Base-by-base conservation (phyloP, 1,140 invertebrate genomes). In the Cotesia glomerata region DNA sequence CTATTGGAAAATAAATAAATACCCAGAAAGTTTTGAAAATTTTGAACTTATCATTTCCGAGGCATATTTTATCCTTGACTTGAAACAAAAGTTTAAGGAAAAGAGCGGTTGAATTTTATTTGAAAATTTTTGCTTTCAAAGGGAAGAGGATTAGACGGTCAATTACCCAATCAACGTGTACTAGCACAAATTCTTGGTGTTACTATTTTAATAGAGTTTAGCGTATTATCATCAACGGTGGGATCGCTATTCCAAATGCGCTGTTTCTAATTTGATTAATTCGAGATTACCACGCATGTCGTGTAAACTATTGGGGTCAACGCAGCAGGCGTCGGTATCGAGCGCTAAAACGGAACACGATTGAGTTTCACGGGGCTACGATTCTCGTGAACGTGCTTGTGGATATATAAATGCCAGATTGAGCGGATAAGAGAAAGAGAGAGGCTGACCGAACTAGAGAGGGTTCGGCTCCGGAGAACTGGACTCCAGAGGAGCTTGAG, bases 241-340 rank as follows among this genome's bases (percentile, higher is more conserved):
- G 11, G 39, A 39, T 5, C 34, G 3, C 62, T 45, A n/a, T 66
- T 18, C n/a, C 8, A 49, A 13, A 13, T 36, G 7, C 64, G 14
- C 14, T 72, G 58, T 66, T 16, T 32, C 69, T 67, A 74, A 74
- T 68, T 63, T 69, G 69, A 74, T 71, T 71, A 74, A 74, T 74
- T 74, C 62, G 69, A 74, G 73, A 74, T 74, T 71, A 73, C 45
- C 64, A 18, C 62, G 36, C 51, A 49, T 32, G 69, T 64, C 69
- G 62, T 51, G 70, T 65, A 52, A 72, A 66, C 70, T 66, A 59
- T 45, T 56, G n/a, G 18, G 45, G 16, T 45, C 7, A 45, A 45
- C 39, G 45, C 39, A n/a, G 52, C 7, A 56, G 59, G 35, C 49
- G 35, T 51, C 16, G 18, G 51, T 66, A 63, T 64, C 63, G 35